Conservation (phyloP, 2,113 vertebrate species). For the Scolopax mira region DNA sequence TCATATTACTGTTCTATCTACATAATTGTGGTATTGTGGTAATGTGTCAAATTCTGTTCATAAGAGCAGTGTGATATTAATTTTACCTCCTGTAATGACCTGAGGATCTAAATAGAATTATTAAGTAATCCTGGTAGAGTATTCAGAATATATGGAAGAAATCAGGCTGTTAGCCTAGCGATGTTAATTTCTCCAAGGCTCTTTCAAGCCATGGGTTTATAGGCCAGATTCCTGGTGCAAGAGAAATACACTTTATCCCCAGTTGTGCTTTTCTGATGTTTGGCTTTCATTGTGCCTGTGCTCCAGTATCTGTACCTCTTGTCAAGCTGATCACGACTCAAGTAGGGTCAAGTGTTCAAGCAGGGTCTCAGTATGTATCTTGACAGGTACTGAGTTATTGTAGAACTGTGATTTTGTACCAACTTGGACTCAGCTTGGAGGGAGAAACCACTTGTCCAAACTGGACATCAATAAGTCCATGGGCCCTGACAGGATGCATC, state of each 20-base stretch:
- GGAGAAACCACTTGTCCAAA: too few species aligned
- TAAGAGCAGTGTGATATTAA: background rate
- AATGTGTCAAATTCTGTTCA: background rate
- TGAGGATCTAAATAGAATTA: background rate
- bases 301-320: background rate
- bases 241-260: background rate
- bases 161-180: fast-evolving
- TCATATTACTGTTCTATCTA: background rate
- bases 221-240: background rate
- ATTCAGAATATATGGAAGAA: background rate
- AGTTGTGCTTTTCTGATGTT: background rate
- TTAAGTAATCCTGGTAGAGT: background rate
- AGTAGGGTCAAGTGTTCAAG: background rate
- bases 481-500: too few species aligned
- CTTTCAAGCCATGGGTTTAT: background rate
- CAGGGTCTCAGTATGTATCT: background rate
- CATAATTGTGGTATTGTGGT: background rate
- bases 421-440: background rate
- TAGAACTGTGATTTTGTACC: background rate
- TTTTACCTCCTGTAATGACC: background rate
- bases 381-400: background rate
- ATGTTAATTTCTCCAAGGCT: background rate
- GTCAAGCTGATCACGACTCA: background rate
- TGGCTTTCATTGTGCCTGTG: background rate
- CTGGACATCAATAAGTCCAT: too few species aligned